Conservation (phyloP, 1,140 invertebrate genomes). For the Diachasma alloeum region DNA sequence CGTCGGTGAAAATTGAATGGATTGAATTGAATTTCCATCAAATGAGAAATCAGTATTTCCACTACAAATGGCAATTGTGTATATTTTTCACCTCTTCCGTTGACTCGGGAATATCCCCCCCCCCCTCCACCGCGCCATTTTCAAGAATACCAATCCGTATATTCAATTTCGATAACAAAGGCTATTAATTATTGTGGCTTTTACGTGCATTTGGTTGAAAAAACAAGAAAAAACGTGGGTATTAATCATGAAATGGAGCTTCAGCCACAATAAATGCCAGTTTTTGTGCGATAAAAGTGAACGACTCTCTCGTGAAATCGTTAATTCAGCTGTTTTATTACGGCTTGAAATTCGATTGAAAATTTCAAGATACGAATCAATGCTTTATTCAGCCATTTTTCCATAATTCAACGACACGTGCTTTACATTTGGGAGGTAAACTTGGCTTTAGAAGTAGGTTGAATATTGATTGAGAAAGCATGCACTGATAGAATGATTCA, state of each 20-base stretch:
- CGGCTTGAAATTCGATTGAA: background rate
- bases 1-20: background rate
- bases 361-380: background rate
- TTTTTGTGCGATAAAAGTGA: background rate
- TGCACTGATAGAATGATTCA: too few relatives aligned
- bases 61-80: background rate
- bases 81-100: background rate
- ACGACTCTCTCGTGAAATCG: background rate
- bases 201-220: background rate
- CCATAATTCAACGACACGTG: too few relatives aligned
- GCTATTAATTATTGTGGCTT: constrained; percentile 1
- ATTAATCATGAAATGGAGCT: background rate
- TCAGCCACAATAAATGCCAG: background rate
- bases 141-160: background rate
- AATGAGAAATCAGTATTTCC: background rate
- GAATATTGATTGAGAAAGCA: too few relatives aligned
- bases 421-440: too few relatives aligned
- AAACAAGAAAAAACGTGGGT: background rate
- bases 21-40: background rate
- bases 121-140: too few relatives aligned
- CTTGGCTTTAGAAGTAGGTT: too few relatives aligned
- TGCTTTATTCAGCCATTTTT: background rate
- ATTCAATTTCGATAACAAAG: constrained; percentile 7
- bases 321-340: background rate
- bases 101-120: background rate